Evolutionary conservation across 2,888 invertebrate species (phyloP), one percentile per base, ranked within the genome.

Genomic region (Drosophila emarginata): DNA sequence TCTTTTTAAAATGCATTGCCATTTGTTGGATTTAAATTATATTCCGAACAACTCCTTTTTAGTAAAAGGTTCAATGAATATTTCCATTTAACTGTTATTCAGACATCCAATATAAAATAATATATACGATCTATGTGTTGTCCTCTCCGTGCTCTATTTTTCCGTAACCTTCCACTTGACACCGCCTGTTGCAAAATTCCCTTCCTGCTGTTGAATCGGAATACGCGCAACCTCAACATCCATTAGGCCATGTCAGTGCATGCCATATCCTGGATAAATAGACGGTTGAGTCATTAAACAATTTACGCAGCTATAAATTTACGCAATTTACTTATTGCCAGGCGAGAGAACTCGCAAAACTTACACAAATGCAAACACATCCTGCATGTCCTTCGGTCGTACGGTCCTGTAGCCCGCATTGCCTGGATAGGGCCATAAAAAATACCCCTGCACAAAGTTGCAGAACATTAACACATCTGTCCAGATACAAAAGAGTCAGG

Each of bases 311-410:
- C 79, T 79, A 89, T 89, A 89, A 89, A 89, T 89, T 84, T 88
- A 83, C 88, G 84, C 88, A 90, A 90, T 89, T 89, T 88, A 88
- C 88, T 89, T 89, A 89, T 80, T 76, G 81, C 77, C 45, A 45
- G 45, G 11, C 45, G 45, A 45, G 72, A 69, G 64, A 76, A 64
- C 61, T 67, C 60, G 67, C 65, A 64, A 58, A 71, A 18, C 45
- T 45, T 18, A 45, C 11, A 45, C 45, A 45, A 45, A 45, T 21
- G 45, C 58, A 63, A 50, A 58, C 37, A 62, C 15, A 57, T 50
- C 62, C 67, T 63, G 71, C 37, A 75, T 69, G 45, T 45, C 18
- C 45, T 45, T 4, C 14, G 9, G 3, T 14, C 12, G 11, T 36
- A 11, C 11, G 15, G 40, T 7, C 40, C 14, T 45, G 15, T 45